Base-by-base conservation (phyloP, 1,140 invertebrate species). In the Bombus affinis region DNA sequence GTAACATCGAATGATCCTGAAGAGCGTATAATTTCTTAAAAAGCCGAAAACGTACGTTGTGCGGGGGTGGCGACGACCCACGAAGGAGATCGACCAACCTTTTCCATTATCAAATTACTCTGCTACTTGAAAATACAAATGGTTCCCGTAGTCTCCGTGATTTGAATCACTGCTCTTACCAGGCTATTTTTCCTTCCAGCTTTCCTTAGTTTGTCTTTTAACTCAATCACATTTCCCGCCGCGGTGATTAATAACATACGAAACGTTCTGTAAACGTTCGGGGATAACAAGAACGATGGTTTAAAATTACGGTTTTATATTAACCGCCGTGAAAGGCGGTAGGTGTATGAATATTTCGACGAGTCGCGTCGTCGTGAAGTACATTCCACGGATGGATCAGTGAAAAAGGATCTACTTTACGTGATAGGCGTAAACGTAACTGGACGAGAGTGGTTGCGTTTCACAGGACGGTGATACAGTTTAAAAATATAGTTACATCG, bases 31-130 rank as follows among this genome's bases (percentile, higher is more conserved):
- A 92, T 92, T 92, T 91, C 91, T 77, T 86, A 92, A 85, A 91
- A 75, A 88, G 91, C 89, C 83, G 76, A 88, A 87, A 82, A 73
- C 57, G 78, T 81, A 82, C 79, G 65, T 86, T 81, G 79, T 6
- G 47, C 47, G 18, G 18, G n/a, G 66, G 39, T 80, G 68, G 57
- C 62, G 87, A 73, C 44, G 53, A 42, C 3, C 39, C 35, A 53
- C 87, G 66, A 76, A 76, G 25, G 59, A 84, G 66, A 59, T 42
- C 81, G 87, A 89, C 91, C 82, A 86, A 89, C 88, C 91, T 92
- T 89, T 92, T 91, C 92, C 91, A 92, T 92, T 92, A 92, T 92
- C 91, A 92, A 92, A 92, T 92, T 92, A 92, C 86, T 85, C 86
- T 8, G 47, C 90, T 87, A 79, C 73, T 88, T 87, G 85, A 80